These are phyloP conservation scores for Gisinianus flammeolus DNA, from an alignment of 2,888 invertebrate genomes.

Conservation along the genomic window DNA sequence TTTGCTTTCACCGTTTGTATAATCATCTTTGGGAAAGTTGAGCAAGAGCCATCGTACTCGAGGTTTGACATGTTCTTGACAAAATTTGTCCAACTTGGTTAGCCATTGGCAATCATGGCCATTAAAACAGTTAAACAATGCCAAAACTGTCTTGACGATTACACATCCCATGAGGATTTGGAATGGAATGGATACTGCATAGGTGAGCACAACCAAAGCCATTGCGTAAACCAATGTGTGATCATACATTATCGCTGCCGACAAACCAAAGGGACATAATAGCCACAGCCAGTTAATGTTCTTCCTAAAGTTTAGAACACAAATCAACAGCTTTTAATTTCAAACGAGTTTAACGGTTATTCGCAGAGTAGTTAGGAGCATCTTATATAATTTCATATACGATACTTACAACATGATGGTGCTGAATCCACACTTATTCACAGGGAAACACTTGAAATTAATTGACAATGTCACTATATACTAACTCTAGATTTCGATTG, in stretches of 20 bases:
- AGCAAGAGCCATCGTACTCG: neutral
- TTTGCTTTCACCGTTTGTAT: neutral
- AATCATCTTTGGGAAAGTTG: neutral
- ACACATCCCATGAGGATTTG: neutral
- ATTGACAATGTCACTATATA: too few relatives aligned
- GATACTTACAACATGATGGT: too few relatives aligned
- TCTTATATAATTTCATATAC: too few relatives aligned
- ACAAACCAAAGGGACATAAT: neutral
- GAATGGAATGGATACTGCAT: neutral
- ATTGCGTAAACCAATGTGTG: neutral
- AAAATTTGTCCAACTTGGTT: neutral
- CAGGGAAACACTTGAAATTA: too few relatives aligned
- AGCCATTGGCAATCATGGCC: neutral
- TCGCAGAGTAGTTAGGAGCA: too few relatives aligned
- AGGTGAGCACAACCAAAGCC: neutral
- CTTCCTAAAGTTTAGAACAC: too few relatives aligned
- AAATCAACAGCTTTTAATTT: too few relatives aligned
- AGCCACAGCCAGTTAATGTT: neutral
- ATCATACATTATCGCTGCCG: neutral
- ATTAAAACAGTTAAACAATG: neutral
- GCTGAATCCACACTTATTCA: too few relatives aligned
- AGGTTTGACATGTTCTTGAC: neutral
- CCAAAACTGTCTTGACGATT: neutral
- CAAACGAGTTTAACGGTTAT: too few relatives aligned
- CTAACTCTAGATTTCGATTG: too few relatives aligned